Evolutionary conservation across 2,113 vertebrate genomes (phyloP).

Genomic region (Chauna torquata): DNA sequence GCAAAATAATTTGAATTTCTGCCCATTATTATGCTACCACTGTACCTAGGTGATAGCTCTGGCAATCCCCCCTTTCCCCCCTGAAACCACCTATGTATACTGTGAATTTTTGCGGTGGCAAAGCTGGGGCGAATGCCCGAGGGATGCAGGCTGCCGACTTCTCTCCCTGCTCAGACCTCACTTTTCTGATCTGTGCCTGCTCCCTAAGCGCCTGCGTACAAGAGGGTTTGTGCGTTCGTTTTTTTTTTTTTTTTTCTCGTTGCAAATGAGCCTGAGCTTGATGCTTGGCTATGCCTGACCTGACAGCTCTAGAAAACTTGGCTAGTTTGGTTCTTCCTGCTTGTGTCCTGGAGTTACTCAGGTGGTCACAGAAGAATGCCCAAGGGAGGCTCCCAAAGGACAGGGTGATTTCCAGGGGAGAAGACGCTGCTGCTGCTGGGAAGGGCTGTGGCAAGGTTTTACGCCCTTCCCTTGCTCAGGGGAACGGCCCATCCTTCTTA

Average conservation of each 20-base stretch:
- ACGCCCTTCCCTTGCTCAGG: constrained; percentile 25
- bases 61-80: background rate
- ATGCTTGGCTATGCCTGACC: background rate
- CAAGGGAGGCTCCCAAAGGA: constrained; percentile 63
- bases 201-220: background rate
- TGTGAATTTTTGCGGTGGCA: constrained; percentile 32
- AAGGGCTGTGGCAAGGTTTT: constrained; percentile 51
- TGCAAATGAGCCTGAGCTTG: background rate
- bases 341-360: constrained; percentile 36
- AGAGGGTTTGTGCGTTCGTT: background rate
- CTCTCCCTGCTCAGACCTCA: background rate
- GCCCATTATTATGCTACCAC: constrained; percentile 64
- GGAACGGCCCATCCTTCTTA: background rate
- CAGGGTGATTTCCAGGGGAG: constrained; percentile 28
- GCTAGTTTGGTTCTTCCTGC: background rate
- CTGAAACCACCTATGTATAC: background rate
- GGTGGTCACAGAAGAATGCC: constrained; percentile 24
- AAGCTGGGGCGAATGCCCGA: background rate
- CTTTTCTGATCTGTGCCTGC: background rate
- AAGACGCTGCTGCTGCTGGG: constrained; percentile 45
- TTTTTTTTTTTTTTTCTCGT: background rate
- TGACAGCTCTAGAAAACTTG: background rate
- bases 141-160: background rate
- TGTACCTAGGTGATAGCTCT: constrained; percentile 62
- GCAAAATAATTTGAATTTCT: constrained; percentile 70